These are phyloP conservation scores for Cremastobaeus sp. DNA, from an alignment of 2,888 invertebrate species.

Conservation along the genomic window DNA sequence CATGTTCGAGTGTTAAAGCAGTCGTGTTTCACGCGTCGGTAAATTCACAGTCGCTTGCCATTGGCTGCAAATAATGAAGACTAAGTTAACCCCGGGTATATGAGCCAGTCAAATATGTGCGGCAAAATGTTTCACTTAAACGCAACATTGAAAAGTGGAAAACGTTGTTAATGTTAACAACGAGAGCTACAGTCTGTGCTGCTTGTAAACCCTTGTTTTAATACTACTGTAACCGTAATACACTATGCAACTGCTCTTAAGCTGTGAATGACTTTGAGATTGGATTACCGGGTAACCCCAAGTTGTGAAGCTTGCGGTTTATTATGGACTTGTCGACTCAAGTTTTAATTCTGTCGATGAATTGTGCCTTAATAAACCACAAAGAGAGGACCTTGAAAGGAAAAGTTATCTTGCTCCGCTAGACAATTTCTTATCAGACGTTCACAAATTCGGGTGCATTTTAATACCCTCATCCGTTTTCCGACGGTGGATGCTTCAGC, in stretches of 20 bases:
- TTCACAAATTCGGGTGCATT: constrained; percentile 42
- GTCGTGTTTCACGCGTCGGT: not conserved
- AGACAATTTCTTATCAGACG: constrained; percentile 45
- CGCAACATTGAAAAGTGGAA: constrained; percentile 41
- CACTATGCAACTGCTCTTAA: constrained; percentile 49
- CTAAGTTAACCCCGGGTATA: constrained; percentile 36
- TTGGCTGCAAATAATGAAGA: constrained; percentile 2
- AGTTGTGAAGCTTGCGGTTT: constrained; percentile 41
- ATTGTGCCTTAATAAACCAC: constrained; percentile 44
- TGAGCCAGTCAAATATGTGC: constrained; percentile 28
- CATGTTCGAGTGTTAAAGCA: no score
- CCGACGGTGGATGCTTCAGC: no score
- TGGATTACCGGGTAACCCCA: constrained; percentile 50
- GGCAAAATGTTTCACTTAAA: constrained; percentile 30
- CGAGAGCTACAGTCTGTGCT: constrained; percentile 45
- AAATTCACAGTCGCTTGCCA: constrained; percentile 9
- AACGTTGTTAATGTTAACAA: constrained; percentile 50
- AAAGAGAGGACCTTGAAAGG: constrained; percentile 15
- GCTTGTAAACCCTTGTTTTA: constrained; percentile 50
- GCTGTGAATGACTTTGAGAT: constrained; percentile 52
- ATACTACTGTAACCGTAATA: constrained; percentile 50
- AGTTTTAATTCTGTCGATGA: constrained; percentile 53
- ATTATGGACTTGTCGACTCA: constrained; percentile 53
- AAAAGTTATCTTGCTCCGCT: constrained; percentile 39
- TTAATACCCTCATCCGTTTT: no score